A percentile compares a stretch with the other conserved stretches of the same genome.
Conservation (phyloP, 2,113 vertebrate species). For the Deroptyus accipitrinus region DNA sequence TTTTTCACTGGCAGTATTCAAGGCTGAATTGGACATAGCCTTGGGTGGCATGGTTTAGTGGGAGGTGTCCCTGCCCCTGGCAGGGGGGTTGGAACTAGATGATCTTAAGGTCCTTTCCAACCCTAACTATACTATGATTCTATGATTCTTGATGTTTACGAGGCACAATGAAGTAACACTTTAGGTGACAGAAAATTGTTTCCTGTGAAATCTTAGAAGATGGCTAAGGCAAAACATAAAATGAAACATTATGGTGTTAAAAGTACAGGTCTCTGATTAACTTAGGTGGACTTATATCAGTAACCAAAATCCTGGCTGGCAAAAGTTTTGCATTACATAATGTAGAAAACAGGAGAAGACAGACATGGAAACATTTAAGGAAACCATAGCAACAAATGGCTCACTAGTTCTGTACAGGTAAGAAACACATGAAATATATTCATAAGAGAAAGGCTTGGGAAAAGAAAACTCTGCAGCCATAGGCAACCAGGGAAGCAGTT, state of each 20-base stretch:
- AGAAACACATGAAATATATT: neutral
- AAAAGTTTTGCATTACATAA: neutral
- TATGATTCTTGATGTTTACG: neutral
- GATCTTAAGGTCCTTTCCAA: too few species aligned
- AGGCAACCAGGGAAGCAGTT: neutral
- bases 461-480: neutral
- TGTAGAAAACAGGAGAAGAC: neutral
- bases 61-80: too few species aligned
- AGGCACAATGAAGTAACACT: neutral
- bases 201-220: neutral
- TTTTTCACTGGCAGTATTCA: too few species aligned
- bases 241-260: neutral
- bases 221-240: neutral
- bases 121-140: too few species aligned
- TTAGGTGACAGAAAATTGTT: neutral
- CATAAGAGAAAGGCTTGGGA: neutral
- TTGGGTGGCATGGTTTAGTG: too few species aligned
- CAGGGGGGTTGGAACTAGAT: too few species aligned
- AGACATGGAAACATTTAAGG: neutral
- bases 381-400: conserved; percentile 34
- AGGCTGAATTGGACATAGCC: too few species aligned
- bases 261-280: neutral
- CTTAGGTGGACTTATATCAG: neutral
- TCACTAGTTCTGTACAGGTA: neutral
- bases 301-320: neutral